Evolutionary conservation across 2,888 invertebrate species (phyloP).

Genomic region (Argyra leucocephala): DNA sequence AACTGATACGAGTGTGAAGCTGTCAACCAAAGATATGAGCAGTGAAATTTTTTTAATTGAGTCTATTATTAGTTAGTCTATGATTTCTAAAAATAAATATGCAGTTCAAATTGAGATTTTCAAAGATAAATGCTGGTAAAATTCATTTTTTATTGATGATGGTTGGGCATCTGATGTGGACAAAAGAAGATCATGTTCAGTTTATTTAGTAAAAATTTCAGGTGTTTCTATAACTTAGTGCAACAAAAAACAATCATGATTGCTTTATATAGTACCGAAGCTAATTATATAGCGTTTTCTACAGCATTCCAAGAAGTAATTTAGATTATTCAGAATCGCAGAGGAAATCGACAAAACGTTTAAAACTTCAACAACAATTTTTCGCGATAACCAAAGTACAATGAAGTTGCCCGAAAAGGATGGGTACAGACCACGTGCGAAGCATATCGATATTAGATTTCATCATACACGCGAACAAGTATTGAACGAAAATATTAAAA

Average conservation of each 20-base stretch:
- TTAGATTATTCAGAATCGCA: not conserved
- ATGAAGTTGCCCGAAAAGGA: slow-evolving; percentile 15
- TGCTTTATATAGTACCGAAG: slow-evolving; percentile 22
- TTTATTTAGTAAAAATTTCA: slow-evolving; percentile 19
- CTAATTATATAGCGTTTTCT: slow-evolving; percentile 20
- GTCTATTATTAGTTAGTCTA: too few species aligned
- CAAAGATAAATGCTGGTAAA: too few species aligned
- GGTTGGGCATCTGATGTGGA: too few species aligned
- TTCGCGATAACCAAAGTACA: slow-evolving; percentile 21
- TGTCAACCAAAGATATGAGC: too few species aligned
- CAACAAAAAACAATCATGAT: slow-evolving; percentile 18
- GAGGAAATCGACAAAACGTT: slow-evolving; percentile 14
- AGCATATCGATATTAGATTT: slow-evolving; percentile 21
- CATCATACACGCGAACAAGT: slow-evolving; percentile 19
- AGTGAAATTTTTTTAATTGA: slow-evolving; percentile 39
- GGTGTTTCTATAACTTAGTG: slow-evolving; percentile 14
- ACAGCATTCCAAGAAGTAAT: not conserved
- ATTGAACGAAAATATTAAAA: slow-evolving; percentile 11
- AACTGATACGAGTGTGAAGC: slow-evolving; percentile 17
- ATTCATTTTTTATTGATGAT: too few species aligned
- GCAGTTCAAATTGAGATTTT: too few species aligned
- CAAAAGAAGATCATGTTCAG: slow-evolving; percentile 20
- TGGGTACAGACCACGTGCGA: slow-evolving; percentile 18
- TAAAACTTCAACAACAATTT: slow-evolving; percentile 11
- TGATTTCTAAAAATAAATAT: slow-evolving; percentile 17